A percentile compares a stretch with the other conserved stretches of the same genome.
Conservation (phyloP, 2,113 vertebrate genomes). For the Elanoides forficatus region DNA sequence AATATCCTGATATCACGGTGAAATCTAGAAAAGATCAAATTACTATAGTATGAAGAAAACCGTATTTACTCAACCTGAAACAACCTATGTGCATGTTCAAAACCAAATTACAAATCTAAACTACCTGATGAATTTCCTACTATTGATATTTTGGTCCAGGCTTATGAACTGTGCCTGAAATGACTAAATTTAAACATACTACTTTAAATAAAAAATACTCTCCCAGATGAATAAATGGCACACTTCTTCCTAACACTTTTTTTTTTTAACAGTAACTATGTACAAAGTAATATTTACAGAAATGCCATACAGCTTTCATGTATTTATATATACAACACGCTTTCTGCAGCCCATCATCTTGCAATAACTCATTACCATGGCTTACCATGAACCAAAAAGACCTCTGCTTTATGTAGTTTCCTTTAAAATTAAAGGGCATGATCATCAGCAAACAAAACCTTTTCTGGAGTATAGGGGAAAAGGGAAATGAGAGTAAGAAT, state of each 20-base stretch:
- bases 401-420: not conserved
- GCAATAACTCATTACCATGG: accelerated
- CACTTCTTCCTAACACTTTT: not conserved
- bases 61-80: not conserved
- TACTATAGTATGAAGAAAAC: not conserved
- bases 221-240: not conserved
- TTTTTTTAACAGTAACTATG: not conserved
- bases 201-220: not conserved
- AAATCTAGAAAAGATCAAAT: not conserved
- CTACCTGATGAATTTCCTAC: not conserved
- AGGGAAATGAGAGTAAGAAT: not conserved
- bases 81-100: not conserved
- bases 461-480: not conserved
- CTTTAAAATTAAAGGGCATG: not conserved
- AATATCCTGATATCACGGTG: not conserved
- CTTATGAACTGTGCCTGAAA: not conserved
- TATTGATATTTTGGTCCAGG: not conserved
- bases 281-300: not conserved
- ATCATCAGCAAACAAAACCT: not conserved
- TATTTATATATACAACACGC: not conserved
- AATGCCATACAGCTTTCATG: not conserved
- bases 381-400: not conserved
- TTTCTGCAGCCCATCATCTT: not conserved
- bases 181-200: not conserved
- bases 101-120: not conserved